Evolutionary conservation across 2,888 invertebrate genomes (phyloP).

Genomic region (Noctua fimbriata): DNA sequence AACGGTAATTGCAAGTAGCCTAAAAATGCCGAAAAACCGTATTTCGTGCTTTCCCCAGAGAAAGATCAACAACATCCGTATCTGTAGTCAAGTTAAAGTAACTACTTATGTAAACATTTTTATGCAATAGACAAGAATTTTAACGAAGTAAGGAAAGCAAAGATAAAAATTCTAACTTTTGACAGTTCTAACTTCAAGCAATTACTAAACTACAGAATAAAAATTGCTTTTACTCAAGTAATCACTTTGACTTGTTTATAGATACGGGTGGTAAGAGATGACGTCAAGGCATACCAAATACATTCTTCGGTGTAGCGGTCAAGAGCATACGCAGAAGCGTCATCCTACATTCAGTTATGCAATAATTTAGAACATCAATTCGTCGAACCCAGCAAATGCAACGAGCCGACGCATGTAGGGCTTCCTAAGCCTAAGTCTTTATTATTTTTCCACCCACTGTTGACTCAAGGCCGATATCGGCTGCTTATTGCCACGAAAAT

Average conservation of each 20-base stretch:
- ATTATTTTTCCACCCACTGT: slow-evolving; percentile 14
- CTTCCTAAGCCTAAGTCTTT: slow-evolving; percentile 25
- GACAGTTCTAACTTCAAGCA: too few relatives aligned
- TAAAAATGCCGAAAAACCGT: not conserved
- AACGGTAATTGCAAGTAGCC: not conserved
- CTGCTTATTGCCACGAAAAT: not conserved
- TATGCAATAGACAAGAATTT: too few relatives aligned
- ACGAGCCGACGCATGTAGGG: slow-evolving; percentile 3
- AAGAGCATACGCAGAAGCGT: slow-evolving; percentile 1
- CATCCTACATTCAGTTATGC: not conserved
- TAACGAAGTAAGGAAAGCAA: too few relatives aligned
- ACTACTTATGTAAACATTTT: too few relatives aligned
- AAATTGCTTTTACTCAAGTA: too few relatives aligned
- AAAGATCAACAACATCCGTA: not conserved
- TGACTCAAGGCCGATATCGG: slow-evolving; percentile 5
- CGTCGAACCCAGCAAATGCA: slow-evolving; percentile 20
- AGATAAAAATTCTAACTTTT: too few relatives aligned
- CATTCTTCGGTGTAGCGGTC: not conserved
- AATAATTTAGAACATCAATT: slow-evolving; percentile 13
- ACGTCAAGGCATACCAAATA: not conserved
- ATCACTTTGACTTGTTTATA: too few relatives aligned
- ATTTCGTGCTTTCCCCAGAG: not conserved
- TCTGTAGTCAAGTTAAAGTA: too few relatives aligned
- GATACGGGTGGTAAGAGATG: not conserved
- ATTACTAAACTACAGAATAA: too few relatives aligned